Evolutionary conservation across 1,140 invertebrate species (phyloP).

Genomic region (Carposina sasakii): DNA sequence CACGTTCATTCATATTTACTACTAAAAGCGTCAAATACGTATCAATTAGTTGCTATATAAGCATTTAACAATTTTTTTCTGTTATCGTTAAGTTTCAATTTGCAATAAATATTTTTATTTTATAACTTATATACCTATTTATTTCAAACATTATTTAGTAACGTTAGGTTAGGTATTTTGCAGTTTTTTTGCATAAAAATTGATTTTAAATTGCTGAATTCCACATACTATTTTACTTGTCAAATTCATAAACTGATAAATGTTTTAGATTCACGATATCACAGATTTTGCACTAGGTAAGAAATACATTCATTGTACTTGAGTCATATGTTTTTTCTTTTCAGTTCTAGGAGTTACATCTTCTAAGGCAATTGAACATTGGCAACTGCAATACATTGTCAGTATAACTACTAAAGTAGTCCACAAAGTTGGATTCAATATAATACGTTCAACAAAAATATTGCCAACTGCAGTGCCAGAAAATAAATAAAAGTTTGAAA

Average conservation of each 20-base stretch:
- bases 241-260: neutral
- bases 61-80: neutral
- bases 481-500: slow-evolving; percentile 92
- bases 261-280: neutral
- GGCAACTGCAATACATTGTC: slow-evolving; percentile 57
- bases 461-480: slow-evolving; percentile 81
- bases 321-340: slow-evolving; percentile 18
- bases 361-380: slow-evolving; percentile 55
- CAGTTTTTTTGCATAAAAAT: neutral
- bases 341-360: slow-evolving; percentile 46
- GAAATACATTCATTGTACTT: neutral
- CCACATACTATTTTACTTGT: neutral
- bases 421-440: slow-evolving; percentile 45
- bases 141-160: neutral
- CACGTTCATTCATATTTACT: slow-evolving; percentile 90
- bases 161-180: neutral
- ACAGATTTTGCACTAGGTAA: slow-evolving; percentile 6
- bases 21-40: slow-evolving; percentile 86
- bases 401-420: slow-evolving; percentile 22
- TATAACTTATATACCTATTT: neutral
- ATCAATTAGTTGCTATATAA: slow-evolving; percentile 70
- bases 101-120: slow-evolving; percentile 1
- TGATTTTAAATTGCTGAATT: too few relatives aligned
- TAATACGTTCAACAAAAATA: slow-evolving; percentile 64
- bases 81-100: neutral